Percentiles rank a stretch among this genome's conserved stretches.
phyloP scores from a whole-genome alignment of 2,113 vertebrate genomes.

The Acanthochromis polyacanthus region DNA sequence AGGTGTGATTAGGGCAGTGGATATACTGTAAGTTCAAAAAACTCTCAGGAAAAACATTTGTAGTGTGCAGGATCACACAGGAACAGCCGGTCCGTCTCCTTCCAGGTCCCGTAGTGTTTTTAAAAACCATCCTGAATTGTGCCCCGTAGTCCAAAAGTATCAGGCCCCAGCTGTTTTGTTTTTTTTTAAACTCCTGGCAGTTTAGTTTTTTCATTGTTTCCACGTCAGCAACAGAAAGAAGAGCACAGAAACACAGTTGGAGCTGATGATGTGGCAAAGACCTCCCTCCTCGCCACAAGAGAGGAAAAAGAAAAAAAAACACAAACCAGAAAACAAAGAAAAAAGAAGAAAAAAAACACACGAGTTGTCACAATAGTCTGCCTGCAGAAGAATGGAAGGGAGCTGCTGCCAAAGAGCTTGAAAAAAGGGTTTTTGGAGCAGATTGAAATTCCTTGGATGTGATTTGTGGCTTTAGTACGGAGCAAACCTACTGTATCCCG shows the following conservation, averaged over 20 bases:
- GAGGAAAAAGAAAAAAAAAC: conserved; percentile 14
- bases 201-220: conserved; percentile 41
- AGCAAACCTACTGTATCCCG: conserved; percentile 84
- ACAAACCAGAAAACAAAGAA: not conserved
- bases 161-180: conserved; percentile 21
- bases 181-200: conserved; percentile 23
- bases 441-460: conserved; percentile 64
- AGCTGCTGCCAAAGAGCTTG: conserved; percentile 66
- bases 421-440: conserved; percentile 61
- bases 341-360: conserved; percentile 28
- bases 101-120: conserved; percentile 63
- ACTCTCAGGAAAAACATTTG: conserved; percentile 19
- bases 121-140: conserved; percentile 44
- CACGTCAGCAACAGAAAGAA: conserved; percentile 44
- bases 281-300: conserved; percentile 53
- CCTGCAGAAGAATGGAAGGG: conserved; percentile 66
- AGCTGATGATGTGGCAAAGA: conserved; percentile 71
- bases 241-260: conserved; percentile 45
- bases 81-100: conserved; percentile 53
- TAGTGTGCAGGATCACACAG: conserved; percentile 53
- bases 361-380: conserved; percentile 60
- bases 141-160: conserved; percentile 33
- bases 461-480: conserved; percentile 79
- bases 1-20: conserved; percentile 47
- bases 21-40: conserved; percentile 32